Conservation (phyloP, 2,797 vertebrate species). For the Threskiornis aethiopicus region DNA sequence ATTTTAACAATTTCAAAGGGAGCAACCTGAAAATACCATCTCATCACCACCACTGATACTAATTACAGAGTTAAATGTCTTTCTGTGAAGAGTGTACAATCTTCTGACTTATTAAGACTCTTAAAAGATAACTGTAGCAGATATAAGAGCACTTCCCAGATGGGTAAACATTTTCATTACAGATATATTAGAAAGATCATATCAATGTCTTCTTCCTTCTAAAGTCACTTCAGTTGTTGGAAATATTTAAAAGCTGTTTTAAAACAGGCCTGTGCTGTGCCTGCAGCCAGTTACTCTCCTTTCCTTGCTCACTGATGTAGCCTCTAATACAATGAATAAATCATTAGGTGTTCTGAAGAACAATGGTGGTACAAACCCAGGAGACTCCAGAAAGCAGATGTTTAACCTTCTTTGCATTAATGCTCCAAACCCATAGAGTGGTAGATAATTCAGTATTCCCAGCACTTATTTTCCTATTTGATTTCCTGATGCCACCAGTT, state of each 20-base stretch:
- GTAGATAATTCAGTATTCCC: background rate
- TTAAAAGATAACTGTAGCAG: background rate
- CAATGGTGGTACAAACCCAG: background rate
- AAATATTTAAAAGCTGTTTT: background rate
- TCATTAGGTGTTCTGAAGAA: slow-evolving; percentile 10
- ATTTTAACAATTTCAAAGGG: background rate
- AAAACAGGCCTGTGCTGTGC: background rate
- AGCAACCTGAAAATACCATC: background rate
- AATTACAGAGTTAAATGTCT: background rate
- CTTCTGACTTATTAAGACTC: background rate
- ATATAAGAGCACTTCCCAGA: background rate
- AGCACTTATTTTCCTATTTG: background rate
- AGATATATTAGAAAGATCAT: background rate
- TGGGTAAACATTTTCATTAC: background rate
- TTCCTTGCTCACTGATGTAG: slow-evolving; percentile 23
- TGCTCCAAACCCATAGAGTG: background rate
- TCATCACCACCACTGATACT: background rate
- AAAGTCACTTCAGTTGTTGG: background rate
- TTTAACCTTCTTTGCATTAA: slow-evolving; percentile 18
- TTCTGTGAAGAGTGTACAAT: background rate
- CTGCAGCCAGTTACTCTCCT: background rate
- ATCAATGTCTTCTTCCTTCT: background rate
- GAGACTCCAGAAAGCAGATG: slow-evolving; percentile 6
- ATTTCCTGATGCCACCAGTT: background rate
- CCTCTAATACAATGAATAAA: slow-evolving; percentile 57